Base-by-base conservation (phyloP, 1,140 invertebrate genomes). In the Solenopsis invicta region DNA sequence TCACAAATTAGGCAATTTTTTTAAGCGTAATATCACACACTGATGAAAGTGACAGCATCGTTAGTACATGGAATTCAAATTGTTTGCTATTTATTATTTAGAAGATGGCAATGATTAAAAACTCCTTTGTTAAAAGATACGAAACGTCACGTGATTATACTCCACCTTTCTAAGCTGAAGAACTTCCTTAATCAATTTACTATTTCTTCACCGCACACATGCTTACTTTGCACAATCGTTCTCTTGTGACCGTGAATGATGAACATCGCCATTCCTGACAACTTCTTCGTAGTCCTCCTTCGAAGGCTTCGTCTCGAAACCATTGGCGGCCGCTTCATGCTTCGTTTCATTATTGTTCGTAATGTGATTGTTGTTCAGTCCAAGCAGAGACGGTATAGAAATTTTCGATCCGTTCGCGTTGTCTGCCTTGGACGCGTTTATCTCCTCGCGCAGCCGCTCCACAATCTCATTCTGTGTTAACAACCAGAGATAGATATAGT, bases 361-460 rank as follows among this genome's bases (percentile, higher is more conserved):
- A 75, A 93, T 93, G 69, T 92, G 89, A 87, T 93, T 93, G 71
- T 92, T 93, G 75, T 93, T 93, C 66, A 94, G 72, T 2, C 93
- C 93, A 1, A 94, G 90, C 8, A 94, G 82, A 69, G 93, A 87
- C 0, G 93, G 91, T 54, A 95, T 85, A 16, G 94, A 93, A 92
- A 94, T 81, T 92, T 93, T 93, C 29, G 88, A 88, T 21, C 92
- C 93, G 41, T 94, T 95, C 62, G 90, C 89, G 85, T 93, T 94
- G 50, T 92, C 91, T 75, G 91, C 91, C 80, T 93, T 93, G 86
- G 85, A 92, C 29, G 89, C 71, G 50, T 94, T 93, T 9, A 94
- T 93, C 80, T 95, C 94, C 71, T 92, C 94, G 82, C 94, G 93
- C 91, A 95, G 84, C 16, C 91, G 93, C 87, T 94, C 90, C 34